phyloP scores from a whole-genome alignment of 2,113 vertebrate species.

The Gymnocephalus cernua region DNA sequence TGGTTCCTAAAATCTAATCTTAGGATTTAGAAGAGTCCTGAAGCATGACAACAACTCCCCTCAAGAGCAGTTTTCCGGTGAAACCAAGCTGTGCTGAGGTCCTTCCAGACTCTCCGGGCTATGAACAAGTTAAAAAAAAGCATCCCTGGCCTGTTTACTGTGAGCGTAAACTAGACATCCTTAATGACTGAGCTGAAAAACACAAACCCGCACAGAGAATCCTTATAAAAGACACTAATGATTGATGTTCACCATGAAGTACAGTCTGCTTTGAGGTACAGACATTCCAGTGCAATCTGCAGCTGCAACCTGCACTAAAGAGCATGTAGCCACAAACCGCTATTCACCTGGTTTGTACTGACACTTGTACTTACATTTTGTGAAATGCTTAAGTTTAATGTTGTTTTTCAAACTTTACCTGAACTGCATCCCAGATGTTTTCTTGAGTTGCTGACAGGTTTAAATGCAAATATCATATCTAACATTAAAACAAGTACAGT shows the following conservation, averaged over 20 bases:
- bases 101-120: constrained; percentile 31
- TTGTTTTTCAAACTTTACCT: not conserved
- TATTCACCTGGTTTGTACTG: not conserved
- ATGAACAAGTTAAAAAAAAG: constrained; percentile 28
- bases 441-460: not conserved
- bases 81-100: constrained; percentile 42
- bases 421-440: not conserved
- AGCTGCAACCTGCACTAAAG: constrained; percentile 53
- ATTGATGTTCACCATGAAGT: constrained; percentile 68
- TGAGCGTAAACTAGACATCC: constrained; percentile 61
- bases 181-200: constrained; percentile 69
- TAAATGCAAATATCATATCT: not conserved
- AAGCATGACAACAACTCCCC: constrained; percentile 56
- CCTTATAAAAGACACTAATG: constrained; percentile 76
- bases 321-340: constrained; percentile 4
- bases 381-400: not conserved
- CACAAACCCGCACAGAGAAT: constrained; percentile 59
- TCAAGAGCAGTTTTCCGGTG: constrained; percentile 54
- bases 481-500: not conserved
- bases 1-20: constrained; percentile 72
- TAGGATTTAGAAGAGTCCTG: constrained; percentile 61
- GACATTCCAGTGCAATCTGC: constrained; percentile 61
- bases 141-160: constrained; percentile 34
- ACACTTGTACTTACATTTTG: not conserved
- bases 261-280: constrained; percentile 61